Conservation (phyloP, 2,888 invertebrate species). For the Pachydiplax longipennis region DNA sequence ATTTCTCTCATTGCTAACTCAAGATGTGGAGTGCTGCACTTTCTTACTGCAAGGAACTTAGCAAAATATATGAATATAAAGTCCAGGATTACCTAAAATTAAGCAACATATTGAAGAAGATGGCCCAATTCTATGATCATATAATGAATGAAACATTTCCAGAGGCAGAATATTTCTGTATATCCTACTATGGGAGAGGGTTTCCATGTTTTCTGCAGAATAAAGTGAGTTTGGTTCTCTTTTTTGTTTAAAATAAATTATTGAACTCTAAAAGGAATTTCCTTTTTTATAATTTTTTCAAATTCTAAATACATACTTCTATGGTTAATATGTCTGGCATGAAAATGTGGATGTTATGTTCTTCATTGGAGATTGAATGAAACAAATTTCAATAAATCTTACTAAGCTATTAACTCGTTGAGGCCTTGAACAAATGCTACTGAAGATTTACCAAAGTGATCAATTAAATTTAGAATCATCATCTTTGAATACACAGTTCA, state of each 20-base stretch:
- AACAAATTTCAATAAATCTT: no score
- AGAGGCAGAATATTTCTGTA: conserved; percentile 88
- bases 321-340: no score
- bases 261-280: neutral
- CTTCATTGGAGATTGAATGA: no score
- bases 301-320: no score
- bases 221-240: conserved; percentile 60
- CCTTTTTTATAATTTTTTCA: conserved; percentile 2
- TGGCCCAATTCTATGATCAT: conserved; percentile 81
- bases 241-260: neutral
- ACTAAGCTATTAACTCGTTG: no score
- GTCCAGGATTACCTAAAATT: conserved; percentile 83
- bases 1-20: neutral
- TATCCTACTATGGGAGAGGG: conserved; percentile 89
- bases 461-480: no score
- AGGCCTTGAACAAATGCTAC: no score
- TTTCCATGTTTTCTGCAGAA: conserved; percentile 86
- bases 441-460: no score
- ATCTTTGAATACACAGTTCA: no score
- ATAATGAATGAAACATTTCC: conserved; percentile 80
- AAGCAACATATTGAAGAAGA: conserved; percentile 73
- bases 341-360: no score
- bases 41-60: conserved; percentile 85
- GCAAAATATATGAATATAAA: conserved; percentile 84
- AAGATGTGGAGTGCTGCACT: conserved; percentile 95